Base-by-base conservation (phyloP, 1,140 invertebrate genomes). In the Stegodyphus mimosarum region DNA sequence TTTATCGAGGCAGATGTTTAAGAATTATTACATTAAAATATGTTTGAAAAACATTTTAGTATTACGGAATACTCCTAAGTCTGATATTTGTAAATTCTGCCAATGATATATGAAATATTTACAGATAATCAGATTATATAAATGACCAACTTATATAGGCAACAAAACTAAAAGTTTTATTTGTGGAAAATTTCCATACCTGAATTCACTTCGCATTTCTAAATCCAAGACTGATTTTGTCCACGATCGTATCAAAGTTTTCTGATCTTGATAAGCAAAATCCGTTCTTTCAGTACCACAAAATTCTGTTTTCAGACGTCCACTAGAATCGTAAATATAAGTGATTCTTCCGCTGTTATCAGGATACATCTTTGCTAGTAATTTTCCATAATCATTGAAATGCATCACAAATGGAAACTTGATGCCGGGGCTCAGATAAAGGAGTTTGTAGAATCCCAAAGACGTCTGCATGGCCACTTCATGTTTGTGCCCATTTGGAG, bases 351-450 rank as follows among this genome's bases (percentile, higher is more conserved):
- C 95, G 5, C 95, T 95, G 88, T 97, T 96, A 6, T 96, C 96
- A 0, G 97, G 97, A 88, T 96, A 96, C 1, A 97, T 72, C 78
- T 87, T 95, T 2, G 95, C 95, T 89, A 97, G 94, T 0, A 97
- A 90, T 17, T 98, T 91, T 70, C 95, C 94, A 3, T 97, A 96
- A 67, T 95, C 94, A 88, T 97, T 94, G 89, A 96, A 98, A 89
- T 98, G 96, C 90, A 97, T 94, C 6, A 98, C 92, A 90, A 97
- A 98, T 11, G 88, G 88, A 63, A 88, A 92, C 0, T 93, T 93
- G 76, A 94, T 94, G 7, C 96, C 96, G 0, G 97, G 96, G 33
- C 97, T 95, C 0, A 95, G 95, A 89, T 98, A 98, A 0, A 96
- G 95, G 6, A 96, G 94, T 55, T 97, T 92, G 51, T 97, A 93